Conservation (phyloP, 2,797 vertebrate species). For the Synanceia verrucosa region DNA sequence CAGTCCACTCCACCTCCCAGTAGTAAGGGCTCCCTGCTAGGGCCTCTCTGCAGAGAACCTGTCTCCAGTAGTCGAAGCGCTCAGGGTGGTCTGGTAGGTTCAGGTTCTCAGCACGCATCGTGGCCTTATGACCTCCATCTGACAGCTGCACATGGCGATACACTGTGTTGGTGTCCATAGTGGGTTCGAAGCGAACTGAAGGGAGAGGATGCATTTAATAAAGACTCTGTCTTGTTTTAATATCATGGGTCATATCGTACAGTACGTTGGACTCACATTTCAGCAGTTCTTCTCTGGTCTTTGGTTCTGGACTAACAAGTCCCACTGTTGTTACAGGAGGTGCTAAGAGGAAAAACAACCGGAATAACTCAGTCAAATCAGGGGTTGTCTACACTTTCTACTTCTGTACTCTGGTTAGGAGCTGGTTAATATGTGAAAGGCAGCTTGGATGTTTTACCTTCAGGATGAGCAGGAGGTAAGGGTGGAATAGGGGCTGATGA, state of each 20-base stretch:
- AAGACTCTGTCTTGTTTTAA: not conserved
- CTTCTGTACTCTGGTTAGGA: too few relatives aligned
- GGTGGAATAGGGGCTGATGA: conserved; percentile 47
- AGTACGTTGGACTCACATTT: conserved; percentile 77
- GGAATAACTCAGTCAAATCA: not conserved
- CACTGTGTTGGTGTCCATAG: conserved; percentile 77
- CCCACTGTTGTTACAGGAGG: conserved; percentile 15
- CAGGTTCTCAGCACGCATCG: conserved; percentile 71
- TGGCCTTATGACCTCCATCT: conserved; percentile 72
- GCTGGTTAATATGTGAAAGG: not conserved
- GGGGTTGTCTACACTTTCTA: not conserved
- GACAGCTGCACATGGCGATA: conserved; percentile 78
- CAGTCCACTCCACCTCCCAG: conserved; percentile 86
- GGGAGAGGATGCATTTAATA: not conserved
- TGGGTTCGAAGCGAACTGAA: conserved; percentile 78
- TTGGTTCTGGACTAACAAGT: conserved; percentile 65
- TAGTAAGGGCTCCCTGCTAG: conserved; percentile 82
- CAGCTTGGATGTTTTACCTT: conserved; percentile 36
- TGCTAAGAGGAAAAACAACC: conserved; percentile 34
- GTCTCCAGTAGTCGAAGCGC: conserved; percentile 84
- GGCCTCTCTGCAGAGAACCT: conserved; percentile 80
- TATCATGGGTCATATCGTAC: not conserved
- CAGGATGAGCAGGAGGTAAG: conserved; percentile 17
- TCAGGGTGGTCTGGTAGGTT: conserved; percentile 77
- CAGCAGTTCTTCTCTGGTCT: conserved; percentile 79